Evolutionary conservation across 2,797 vertebrate genomes (phyloP), one percentile per base, ranked within the genome.

Genomic region (Dryobates pubescens): DNA sequence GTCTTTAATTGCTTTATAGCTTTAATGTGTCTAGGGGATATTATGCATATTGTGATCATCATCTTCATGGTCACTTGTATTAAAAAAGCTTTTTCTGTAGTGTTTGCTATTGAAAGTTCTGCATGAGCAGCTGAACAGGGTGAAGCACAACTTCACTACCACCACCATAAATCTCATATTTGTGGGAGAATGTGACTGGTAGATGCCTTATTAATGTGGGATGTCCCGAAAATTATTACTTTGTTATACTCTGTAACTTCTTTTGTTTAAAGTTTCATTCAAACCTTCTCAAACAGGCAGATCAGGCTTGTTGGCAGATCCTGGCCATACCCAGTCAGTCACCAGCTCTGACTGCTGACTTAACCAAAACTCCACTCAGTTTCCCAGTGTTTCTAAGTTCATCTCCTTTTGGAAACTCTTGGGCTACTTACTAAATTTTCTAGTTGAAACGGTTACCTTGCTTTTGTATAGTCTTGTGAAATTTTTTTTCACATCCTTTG

Each of bases 31-130:
- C 13, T 53, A 0, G 18, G 29, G n/a, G 43, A 16, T 59, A 30
- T 81, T 3, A 0, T 38, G 3, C 3, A 0, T 49, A 17, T 45
- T 45, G n/a, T 3, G 15, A 10, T 18, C 17, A 17, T 64, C 7
- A 24, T 75, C 43, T 79, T 82, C 32, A 4, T n/a, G 15, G 36
- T 62, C 13, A 7, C 53, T 7, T 64, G 62, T 32, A 47, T 34
- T 45, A 81, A 74, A 16, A n/a, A 82, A 15, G 36, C 82, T 74
- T 38, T 32, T 83, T 53, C 38, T 61, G 12, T 14, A 2, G 23
- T 27, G 69, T 75, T 91, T 43, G 43, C 15, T 64, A 2, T 34
- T 6, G 4, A 11, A 76, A 76, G 18, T 30, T 72, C 30, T 86
- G 32, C 11, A 49, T 29, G 57, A 64, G 23, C 29, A 62, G 17